A percentile compares a stretch with the other conserved stretches of the same genome.
Evolutionary conservation across 2,797 vertebrate genomes (phyloP).

Genomic region (Melanotaenia maccullochi): DNA sequence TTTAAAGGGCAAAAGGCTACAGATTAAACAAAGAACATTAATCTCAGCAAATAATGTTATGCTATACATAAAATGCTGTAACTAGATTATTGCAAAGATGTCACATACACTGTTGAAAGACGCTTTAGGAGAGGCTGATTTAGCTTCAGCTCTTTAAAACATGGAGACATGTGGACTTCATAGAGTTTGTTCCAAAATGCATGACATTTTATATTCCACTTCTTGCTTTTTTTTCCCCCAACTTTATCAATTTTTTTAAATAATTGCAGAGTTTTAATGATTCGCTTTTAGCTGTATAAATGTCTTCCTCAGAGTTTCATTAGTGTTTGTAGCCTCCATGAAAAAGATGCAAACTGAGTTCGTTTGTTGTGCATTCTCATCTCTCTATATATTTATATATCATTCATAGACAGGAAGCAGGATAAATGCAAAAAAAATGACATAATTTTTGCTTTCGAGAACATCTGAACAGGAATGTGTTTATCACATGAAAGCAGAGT

Average conservation of each 20-base stretch:
- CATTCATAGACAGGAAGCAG: background rate
- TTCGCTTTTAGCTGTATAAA: background rate
- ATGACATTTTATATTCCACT: background rate
- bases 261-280: background rate
- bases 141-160: background rate
- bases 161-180: background rate
- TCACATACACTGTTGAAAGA: conserved; percentile 20
- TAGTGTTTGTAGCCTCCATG: background rate
- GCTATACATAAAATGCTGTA: conserved; percentile 44
- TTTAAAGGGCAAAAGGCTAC: conserved; percentile 23
- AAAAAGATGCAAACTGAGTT: conserved; percentile 3
- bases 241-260: background rate
- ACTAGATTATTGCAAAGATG: conserved; percentile 14
- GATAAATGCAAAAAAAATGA: conserved; percentile 5
- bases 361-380: conserved; percentile 16
- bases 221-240: background rate
- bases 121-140: background rate
- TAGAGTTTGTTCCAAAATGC: background rate
- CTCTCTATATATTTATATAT: conserved; percentile 3
- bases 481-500: conserved; percentile 91
- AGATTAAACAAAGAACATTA: conserved; percentile 44
- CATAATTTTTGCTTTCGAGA: conserved; percentile 57
- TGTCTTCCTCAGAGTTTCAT: background rate
- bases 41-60: conserved; percentile 49
- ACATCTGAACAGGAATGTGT: conserved; percentile 66